These are phyloP conservation scores for Geococcyx californianus DNA, from an alignment of 2,113 vertebrate species.

Conservation along the genomic window DNA sequence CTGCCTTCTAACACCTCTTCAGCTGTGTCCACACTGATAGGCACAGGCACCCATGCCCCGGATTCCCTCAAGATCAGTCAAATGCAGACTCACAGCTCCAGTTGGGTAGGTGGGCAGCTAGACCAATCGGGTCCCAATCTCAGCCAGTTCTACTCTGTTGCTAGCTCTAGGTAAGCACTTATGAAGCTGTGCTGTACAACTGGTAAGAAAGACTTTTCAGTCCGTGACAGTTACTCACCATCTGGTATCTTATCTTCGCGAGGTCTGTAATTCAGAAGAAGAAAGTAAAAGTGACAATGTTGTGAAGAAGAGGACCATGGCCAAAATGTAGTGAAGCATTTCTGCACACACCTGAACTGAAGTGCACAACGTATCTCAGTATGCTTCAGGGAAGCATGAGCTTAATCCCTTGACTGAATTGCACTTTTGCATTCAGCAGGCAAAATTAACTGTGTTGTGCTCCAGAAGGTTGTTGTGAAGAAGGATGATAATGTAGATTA, in stretches of 20 bases:
- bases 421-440: not conserved
- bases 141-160: not conserved
- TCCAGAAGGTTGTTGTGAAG: not conserved
- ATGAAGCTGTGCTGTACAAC: not conserved
- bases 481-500: not conserved
- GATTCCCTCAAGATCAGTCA: not conserved
- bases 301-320: not conserved
- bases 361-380: not conserved
- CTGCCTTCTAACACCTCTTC: not conserved
- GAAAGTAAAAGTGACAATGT: not conserved
- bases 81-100: not conserved
- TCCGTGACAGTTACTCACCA: not conserved
- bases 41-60: not conserved
- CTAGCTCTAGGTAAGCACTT: not conserved
- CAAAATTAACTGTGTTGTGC: not conserved
- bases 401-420: not conserved
- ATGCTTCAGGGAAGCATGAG: not conserved
- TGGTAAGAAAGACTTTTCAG: not conserved
- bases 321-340: not conserved
- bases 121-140: not conserved
- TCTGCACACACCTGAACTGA: not conserved
- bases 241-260: not conserved
- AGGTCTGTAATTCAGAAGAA: not conserved
- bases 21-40: not conserved
- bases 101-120: rapidly evolving